Evolutionary conservation across 2,888 invertebrate genomes (phyloP).

Genomic region (Bombylius discolor): DNA sequence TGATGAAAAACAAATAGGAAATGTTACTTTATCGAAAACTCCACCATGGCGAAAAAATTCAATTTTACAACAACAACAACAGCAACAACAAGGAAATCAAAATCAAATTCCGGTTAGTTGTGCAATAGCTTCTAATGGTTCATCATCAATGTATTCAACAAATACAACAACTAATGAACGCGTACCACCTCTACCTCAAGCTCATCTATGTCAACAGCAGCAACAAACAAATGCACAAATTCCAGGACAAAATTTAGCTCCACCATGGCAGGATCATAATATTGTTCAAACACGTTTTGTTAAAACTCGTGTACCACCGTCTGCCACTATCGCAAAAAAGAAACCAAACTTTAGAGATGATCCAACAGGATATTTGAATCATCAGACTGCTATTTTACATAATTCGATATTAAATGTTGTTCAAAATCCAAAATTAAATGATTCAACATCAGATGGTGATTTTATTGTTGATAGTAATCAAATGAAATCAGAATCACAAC

Average conservation of each 20-base stretch:
- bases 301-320: conserved; percentile 4
- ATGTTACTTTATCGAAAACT: conserved; percentile 19
- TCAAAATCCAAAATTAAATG: conserved; percentile 27
- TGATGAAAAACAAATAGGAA: conserved; percentile 17
- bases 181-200: conserved; percentile 21
- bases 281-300: conserved; percentile 1
- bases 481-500: too few relatives aligned
- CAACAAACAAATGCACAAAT: neutral
- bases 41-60: conserved; percentile 22
- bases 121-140: neutral
- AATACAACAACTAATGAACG: conserved; percentile 15
- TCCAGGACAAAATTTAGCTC: conserved; percentile 5
- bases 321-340: conserved; percentile 13
- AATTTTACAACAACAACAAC: conserved; percentile 9
- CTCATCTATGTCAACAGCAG: conserved; percentile 15
- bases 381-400: conserved; percentile 76
- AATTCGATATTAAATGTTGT: conserved; percentile 56
- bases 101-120: neutral
- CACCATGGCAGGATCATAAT: conserved; percentile 14
- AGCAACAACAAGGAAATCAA: neutral
- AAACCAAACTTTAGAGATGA: conserved; percentile 82
- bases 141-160: neutral
- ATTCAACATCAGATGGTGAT: neutral
- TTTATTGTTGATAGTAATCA: neutral
- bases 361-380: conserved; percentile 79